phyloP scores from a whole-genome alignment of 2,797 vertebrate genomes.

The Sebastes matsubarae region DNA sequence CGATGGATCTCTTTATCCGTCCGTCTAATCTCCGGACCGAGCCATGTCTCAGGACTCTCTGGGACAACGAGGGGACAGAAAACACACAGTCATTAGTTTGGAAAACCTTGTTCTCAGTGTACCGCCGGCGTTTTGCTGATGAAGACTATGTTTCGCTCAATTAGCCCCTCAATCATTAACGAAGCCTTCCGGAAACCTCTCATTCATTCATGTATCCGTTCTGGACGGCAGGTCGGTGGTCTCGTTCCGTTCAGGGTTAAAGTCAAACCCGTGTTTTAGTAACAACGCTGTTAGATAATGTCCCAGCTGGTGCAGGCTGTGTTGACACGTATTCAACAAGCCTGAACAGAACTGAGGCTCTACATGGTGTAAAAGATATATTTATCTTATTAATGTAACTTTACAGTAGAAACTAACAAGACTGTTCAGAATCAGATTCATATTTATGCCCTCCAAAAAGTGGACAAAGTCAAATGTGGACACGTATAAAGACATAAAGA shows the following conservation, averaged over 20 bases:
- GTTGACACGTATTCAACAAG: too few species aligned
- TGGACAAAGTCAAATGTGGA: too few species aligned
- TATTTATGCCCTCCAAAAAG: too few species aligned
- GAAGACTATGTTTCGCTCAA: slow-evolving; percentile 75
- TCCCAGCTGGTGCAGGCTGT: too few species aligned
- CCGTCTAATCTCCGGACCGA: not conserved
- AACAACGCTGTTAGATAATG: too few species aligned
- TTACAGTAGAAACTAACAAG: too few species aligned
- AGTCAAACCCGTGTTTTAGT: not conserved
- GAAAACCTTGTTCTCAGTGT: slow-evolving; percentile 60
- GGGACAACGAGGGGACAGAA: not conserved
- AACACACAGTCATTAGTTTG: slow-evolving; percentile 51
- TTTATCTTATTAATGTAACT: too few species aligned
- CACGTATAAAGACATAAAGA: not conserved
- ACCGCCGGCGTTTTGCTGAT: slow-evolving; percentile 75
- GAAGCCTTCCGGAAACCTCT: slow-evolving; percentile 68
- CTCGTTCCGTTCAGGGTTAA: not conserved
- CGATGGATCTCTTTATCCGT: not conserved
- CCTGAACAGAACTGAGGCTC: too few species aligned
- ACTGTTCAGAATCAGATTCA: too few species aligned
- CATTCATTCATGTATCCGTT: not conserved
- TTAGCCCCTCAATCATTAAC: slow-evolving; percentile 83
- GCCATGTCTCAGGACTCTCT: slow-evolving; percentile 16
- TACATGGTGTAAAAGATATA: too few species aligned
- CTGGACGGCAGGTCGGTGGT: not conserved